A percentile compares a stretch with the other conserved stretches of the same genome.
phyloP scores from a whole-genome alignment of 2,797 vertebrate genomes.

The Lophius americanus region DNA sequence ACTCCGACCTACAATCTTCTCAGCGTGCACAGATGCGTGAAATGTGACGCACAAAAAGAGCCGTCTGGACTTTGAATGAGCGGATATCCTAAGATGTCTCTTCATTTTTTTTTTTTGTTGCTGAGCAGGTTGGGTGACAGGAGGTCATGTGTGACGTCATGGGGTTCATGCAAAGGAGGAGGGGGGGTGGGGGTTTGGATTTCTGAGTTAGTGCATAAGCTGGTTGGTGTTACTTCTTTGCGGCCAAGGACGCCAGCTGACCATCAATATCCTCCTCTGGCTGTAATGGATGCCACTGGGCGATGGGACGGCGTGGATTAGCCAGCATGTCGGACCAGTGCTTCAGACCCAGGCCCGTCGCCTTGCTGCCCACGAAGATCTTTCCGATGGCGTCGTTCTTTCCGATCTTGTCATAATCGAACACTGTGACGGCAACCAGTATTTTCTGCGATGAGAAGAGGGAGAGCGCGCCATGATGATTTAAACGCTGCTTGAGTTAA shows the following conservation, averaged over 20 bases:
- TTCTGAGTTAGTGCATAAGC: conserved; percentile 74
- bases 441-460: conserved; percentile 87
- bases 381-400: conserved; percentile 99
- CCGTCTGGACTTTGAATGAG: conserved; percentile 45
- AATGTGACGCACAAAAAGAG: conserved; percentile 64
- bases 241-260: conserved; percentile 85
- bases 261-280: conserved; percentile 95
- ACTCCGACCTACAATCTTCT: conserved; percentile 48
- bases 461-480: neutral
- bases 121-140: conserved; percentile 69
- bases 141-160: conserved; percentile 67
- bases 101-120: conserved; percentile 66
- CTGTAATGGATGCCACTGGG: conserved; percentile 96
- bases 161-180: conserved; percentile 82
- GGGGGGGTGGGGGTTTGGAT: conserved; percentile 30
- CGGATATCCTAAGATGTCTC: conserved; percentile 69
- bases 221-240: conserved; percentile 89
- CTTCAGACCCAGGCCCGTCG: conserved; percentile 90
- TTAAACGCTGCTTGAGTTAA: neutral
- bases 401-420: conserved; percentile 98
- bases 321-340: conserved; percentile 99
- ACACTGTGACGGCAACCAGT: conserved; percentile 94
- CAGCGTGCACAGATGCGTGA: conserved; percentile 52
- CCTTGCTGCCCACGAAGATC: conserved; percentile 94
- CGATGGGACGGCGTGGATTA: conserved; percentile 95